These are phyloP conservation scores for Caenorhabditis zanzibari DNA, from an alignment of 2,888 invertebrate species.

Conservation along the genomic window DNA sequence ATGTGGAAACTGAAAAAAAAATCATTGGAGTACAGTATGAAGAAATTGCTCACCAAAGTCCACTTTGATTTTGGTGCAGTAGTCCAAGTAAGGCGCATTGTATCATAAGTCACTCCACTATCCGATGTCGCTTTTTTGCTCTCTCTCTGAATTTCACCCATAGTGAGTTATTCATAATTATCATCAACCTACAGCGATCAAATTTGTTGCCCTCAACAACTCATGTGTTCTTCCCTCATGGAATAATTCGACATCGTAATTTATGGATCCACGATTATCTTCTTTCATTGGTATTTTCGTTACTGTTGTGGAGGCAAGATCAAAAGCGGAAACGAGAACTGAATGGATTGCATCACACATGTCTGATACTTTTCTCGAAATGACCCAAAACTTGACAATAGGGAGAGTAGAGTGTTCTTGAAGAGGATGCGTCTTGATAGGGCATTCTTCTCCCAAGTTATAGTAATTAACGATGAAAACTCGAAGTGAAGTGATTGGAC, in stretches of 20 bases:
- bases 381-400: conserved; percentile 54
- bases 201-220: conserved; percentile 8
- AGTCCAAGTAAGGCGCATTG: conserved; percentile 96
- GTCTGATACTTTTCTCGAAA: conserved; percentile 48
- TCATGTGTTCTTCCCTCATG: conserved; percentile 86
- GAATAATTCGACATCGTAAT: conserved; percentile 98
- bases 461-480: conserved; percentile 62
- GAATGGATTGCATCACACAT: conserved; percentile 57
- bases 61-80: conserved; percentile 86
- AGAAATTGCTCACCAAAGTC: conserved; percentile 60
- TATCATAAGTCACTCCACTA: conserved; percentile 88
- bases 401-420: conserved; percentile 20
- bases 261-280: conserved; percentile 90
- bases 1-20: conserved; percentile 66
- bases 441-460: conserved; percentile 30
- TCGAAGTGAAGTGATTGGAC: conserved; percentile 46
- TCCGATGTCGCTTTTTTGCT: conserved; percentile 21
- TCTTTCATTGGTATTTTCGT: conserved; percentile 98
- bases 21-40: no score
- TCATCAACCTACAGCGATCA: conserved; percentile 27
- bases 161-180: neutral
- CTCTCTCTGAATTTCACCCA: neutral
- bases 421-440: conserved; percentile 46
- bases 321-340: conserved; percentile 80
- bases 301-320: conserved; percentile 95